Evolutionary conservation across 2,797 vertebrate genomes (phyloP).

Genomic region (Chaetodon trifasciatus): DNA sequence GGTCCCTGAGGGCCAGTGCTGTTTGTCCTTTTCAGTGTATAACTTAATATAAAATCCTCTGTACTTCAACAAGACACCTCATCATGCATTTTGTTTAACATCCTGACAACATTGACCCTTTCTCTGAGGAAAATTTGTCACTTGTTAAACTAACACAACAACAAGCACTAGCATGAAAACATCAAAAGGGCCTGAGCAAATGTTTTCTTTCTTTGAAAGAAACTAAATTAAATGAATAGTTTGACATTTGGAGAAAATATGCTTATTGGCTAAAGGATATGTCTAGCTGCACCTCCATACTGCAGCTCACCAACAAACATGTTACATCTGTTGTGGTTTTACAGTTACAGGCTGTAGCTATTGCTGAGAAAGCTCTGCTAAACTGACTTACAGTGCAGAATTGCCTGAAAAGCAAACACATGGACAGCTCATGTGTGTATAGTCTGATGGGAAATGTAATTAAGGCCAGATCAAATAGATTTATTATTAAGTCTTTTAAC

Average conservation of each 20-base stretch:
- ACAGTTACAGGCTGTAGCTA: no score
- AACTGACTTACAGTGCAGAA: no score
- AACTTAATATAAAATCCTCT: not conserved
- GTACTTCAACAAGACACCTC: not conserved
- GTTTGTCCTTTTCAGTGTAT: not conserved
- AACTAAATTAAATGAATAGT: no score
- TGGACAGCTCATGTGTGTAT: no score
- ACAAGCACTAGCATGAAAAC: not conserved
- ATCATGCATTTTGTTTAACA: not conserved
- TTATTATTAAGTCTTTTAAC: not conserved
- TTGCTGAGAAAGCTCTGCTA: no score
- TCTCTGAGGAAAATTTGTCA: not conserved
- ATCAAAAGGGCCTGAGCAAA: not conserved
- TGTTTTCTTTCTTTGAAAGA: not conserved
- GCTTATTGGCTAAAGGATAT: no score
- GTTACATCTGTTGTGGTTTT: not conserved
- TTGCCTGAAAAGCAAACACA: no score
- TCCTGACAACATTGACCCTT: not conserved
- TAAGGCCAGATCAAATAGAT: not conserved
- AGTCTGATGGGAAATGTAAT: not conserved
- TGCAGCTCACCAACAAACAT: not conserved
- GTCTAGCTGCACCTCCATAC: not conserved
- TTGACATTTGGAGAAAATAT: no score
- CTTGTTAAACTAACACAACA: not conserved
- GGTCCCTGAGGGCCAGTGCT: not conserved